These are phyloP conservation scores for Semicossyphus pulcher DNA, from an alignment of 2,113 vertebrate genomes.

Conservation along the genomic window DNA sequence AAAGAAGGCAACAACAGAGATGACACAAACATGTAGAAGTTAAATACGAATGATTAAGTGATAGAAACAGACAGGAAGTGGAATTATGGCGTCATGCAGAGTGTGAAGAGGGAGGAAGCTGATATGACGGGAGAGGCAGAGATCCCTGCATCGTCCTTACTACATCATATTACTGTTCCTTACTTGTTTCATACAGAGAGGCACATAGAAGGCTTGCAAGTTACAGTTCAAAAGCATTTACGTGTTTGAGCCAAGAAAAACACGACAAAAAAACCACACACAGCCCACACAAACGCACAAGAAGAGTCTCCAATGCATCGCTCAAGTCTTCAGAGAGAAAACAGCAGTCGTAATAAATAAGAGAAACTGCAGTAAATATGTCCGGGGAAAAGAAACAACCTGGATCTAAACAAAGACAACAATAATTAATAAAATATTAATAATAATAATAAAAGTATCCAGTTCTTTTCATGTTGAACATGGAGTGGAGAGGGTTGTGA, in stretches of 20 bases:
- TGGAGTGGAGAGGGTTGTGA: conserved; percentile 74
- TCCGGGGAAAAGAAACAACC: conserved; percentile 25
- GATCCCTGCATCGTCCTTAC: conserved; percentile 21
- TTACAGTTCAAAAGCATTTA: conserved; percentile 56
- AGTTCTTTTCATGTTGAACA: conserved; percentile 83
- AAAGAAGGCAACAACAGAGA: conserved; percentile 2
- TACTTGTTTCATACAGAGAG: conserved; percentile 39
- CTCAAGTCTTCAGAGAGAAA: conserved; percentile 75
- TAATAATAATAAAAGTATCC: conserved; percentile 82
- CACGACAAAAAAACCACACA: conserved; percentile 2
- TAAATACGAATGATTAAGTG: neutral
- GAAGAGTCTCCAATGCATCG: conserved; percentile 49
- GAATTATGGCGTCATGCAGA: neutral
- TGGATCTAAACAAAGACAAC: conserved; percentile 65
- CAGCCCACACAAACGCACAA: conserved; percentile 20
- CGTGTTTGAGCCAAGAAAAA: conserved; percentile 49
- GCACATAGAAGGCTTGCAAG: conserved; percentile 66
- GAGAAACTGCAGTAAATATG: conserved; percentile 77
- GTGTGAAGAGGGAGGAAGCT: conserved; percentile 2
- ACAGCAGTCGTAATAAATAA: conserved; percentile 84
- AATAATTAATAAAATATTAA: conserved; percentile 70
- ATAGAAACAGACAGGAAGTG: conserved; percentile 17
- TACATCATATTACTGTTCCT: neutral
- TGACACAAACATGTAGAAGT: neutral
- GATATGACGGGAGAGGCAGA: neutral